Conservation (phyloP, 2,797 vertebrate species). For the Prunella strophiata region DNA sequence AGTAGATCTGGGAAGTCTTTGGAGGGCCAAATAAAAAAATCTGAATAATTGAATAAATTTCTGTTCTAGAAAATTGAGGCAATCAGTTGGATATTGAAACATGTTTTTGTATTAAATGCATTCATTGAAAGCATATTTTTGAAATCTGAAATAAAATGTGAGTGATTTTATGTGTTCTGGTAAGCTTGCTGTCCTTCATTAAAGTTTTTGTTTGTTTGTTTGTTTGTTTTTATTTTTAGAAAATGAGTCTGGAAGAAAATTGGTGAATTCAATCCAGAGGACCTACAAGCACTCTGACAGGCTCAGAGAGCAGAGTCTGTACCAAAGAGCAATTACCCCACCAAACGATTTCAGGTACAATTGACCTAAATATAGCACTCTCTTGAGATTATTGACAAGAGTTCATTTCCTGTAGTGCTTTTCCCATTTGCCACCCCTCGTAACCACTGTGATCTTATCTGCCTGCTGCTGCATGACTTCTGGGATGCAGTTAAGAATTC, state of each 20-base stretch:
- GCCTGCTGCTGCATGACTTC: slow-evolving; percentile 69
- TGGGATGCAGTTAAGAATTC: slow-evolving; percentile 71
- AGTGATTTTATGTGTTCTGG: background rate
- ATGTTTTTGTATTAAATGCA: background rate
- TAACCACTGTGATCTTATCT: slow-evolving; percentile 71
- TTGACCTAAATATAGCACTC: slow-evolving; percentile 64
- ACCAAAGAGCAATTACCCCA: slow-evolving; percentile 81
- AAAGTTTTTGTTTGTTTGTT: background rate
- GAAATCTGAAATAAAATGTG: background rate
- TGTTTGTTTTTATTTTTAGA: slow-evolving; percentile 74
- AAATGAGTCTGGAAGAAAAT: slow-evolving; percentile 86
- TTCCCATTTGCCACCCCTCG: slow-evolving; percentile 25
- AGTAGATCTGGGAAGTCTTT: background rate
- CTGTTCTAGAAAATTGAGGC: background rate
- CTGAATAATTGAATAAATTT: background rate
- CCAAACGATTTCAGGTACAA: slow-evolving; percentile 86
- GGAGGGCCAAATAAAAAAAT: background rate
- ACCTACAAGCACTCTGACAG: slow-evolving; percentile 70
- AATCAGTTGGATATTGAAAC: background rate
- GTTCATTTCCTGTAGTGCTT: slow-evolving; percentile 58
- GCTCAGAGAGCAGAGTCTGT: slow-evolving; percentile 79
- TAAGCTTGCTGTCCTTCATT: background rate
- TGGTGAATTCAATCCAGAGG: slow-evolving; percentile 81
- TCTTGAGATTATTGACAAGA: slow-evolving; percentile 30
- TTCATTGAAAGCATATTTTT: background rate